Conservation (phyloP, 2,888 invertebrate species). For the Calephelis perditalis region DNA sequence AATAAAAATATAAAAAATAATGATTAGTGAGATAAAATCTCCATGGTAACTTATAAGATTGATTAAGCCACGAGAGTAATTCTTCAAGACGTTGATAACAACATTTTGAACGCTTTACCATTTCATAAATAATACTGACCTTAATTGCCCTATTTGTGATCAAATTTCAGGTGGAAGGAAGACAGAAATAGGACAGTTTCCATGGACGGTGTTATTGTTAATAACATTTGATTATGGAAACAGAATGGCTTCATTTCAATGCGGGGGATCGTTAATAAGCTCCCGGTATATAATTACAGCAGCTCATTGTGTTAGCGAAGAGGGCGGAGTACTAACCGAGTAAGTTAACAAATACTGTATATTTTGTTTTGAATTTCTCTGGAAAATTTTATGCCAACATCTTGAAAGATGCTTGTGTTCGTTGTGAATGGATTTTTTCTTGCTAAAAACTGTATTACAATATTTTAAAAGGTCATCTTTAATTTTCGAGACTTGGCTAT, state of each 20-base stretch:
- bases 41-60: too few species aligned
- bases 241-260: constrained; percentile 43
- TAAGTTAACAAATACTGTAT: constrained; percentile 32
- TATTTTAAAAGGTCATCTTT: too few species aligned
- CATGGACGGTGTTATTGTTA: constrained; percentile 59
- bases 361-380: not conserved
- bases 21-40: too few species aligned
- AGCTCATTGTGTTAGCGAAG: constrained; percentile 56
- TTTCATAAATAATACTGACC: too few species aligned
- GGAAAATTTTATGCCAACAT: not conserved
- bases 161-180: constrained; percentile 49
- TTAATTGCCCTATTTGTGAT: too few species aligned
- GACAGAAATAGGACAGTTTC: constrained; percentile 58
- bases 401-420: not conserved
- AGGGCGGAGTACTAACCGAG: constrained; percentile 42
- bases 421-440: too few species aligned
- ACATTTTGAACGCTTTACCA: too few species aligned
- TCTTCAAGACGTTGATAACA: too few species aligned
- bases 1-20: too few species aligned
- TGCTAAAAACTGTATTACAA: too few species aligned
- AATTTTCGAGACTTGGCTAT: too few species aligned
- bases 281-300: constrained; percentile 57
- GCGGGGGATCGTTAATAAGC: constrained; percentile 64
- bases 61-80: too few species aligned
- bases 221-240: constrained; percentile 47